phyloP scores from a whole-genome alignment of 2,797 vertebrate genomes.

The Pipistrellus pipistrellus region DNA sequence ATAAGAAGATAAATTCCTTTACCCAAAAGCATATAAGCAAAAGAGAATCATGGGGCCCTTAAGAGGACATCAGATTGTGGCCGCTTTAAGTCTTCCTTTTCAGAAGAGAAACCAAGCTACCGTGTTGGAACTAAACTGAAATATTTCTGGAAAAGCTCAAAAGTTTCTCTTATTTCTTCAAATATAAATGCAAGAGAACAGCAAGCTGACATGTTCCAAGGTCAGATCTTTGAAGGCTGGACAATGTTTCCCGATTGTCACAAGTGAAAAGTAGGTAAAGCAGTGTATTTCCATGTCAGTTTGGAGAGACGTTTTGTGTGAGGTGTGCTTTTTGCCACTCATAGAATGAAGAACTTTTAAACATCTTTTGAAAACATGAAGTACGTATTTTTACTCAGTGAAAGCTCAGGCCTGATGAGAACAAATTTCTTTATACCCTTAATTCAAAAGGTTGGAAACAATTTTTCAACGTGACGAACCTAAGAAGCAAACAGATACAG shows the following conservation, averaged over 20 bases:
- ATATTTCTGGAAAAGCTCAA: conserved; percentile 59
- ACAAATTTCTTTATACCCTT: conserved; percentile 65
- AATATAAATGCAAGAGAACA: not conserved
- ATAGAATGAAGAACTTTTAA: conserved; percentile 49
- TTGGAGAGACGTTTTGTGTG: conserved; percentile 50
- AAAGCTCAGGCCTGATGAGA: conserved; percentile 53
- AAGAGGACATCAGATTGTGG: not conserved
- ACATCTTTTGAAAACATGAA: conserved; percentile 47
- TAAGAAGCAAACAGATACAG: conserved; percentile 45
- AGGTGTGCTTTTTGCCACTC: conserved; percentile 5
- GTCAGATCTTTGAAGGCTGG: conserved; percentile 18
- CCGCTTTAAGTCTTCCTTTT: conserved; percentile 10
- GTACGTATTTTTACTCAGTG: conserved; percentile 38
- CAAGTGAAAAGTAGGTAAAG: conserved; percentile 1
- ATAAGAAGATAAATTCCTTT: not conserved
- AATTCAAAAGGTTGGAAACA: conserved; percentile 63
- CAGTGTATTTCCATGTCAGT: conserved; percentile 43
- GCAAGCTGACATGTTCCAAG: not conserved
- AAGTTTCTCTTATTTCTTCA: not conserved
- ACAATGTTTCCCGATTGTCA: conserved; percentile 29
- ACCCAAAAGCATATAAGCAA: not conserved
- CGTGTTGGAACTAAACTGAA: not conserved
- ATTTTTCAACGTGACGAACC: conserved; percentile 58
- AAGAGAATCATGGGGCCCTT: not conserved
- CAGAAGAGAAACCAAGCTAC: conserved; percentile 18